Conservation (phyloP, 1,140 invertebrate species). For the Sogatella furcifera region DNA sequence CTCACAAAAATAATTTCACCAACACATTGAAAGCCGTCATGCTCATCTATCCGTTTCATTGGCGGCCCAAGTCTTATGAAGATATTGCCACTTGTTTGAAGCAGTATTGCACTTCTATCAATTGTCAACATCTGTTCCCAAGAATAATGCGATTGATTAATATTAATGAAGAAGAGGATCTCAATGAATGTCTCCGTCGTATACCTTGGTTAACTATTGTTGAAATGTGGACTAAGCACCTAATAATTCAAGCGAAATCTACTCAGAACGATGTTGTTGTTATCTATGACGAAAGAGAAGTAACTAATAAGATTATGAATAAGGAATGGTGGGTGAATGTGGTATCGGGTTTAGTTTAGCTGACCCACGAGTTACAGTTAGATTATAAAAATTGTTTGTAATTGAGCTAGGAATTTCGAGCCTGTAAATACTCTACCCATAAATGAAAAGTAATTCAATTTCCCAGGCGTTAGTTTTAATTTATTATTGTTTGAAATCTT, state of each 20-base stretch:
- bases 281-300: slow-evolving; percentile 5
- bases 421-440: too few species aligned
- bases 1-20: slow-evolving; percentile 1
- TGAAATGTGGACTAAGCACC: slow-evolving; percentile 11
- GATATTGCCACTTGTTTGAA: background rate
- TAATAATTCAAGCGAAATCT: background rate
- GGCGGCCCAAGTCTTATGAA: background rate
- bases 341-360: too few species aligned
- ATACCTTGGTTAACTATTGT: slow-evolving; percentile 17
- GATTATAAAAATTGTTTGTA: too few species aligned
- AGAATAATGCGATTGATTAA: slow-evolving; percentile 14
- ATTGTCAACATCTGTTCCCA: slow-evolving; percentile 2
- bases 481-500: too few species aligned
- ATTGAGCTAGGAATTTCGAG: too few species aligned
- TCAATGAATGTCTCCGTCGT: slow-evolving; percentile 3
- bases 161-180: slow-evolving; percentile 4
- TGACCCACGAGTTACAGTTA: too few species aligned
- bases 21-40: background rate
- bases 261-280: background rate
- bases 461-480: too few species aligned
- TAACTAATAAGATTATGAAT: background rate
- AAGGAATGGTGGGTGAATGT: too few species aligned
- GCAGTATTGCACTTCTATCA: slow-evolving; percentile 9
- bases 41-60: background rate
- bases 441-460: too few species aligned